These are phyloP conservation scores for Catalaphyllia jardinei DNA, from an alignment of 64 coral and sea anemone genomes.

Conservation along the genomic window DNA sequence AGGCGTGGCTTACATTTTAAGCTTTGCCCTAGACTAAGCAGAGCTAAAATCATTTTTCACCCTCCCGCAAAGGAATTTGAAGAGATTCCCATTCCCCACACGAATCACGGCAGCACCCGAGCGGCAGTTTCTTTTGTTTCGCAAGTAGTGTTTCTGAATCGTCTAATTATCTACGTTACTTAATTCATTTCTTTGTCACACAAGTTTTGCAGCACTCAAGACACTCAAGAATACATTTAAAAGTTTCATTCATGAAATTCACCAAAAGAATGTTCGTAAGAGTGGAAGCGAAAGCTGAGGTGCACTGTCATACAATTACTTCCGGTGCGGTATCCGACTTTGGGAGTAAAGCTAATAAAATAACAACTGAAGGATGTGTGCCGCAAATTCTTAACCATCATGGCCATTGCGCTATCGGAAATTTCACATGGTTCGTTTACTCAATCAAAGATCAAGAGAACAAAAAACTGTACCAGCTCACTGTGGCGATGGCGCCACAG, in stretches of 20 bases:
- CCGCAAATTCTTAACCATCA: conserved; percentile 5
- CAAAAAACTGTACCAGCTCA: not conserved
- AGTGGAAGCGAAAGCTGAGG: not conserved
- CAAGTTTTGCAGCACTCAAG: conserved; percentile 9
- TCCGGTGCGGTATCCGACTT: conserved; percentile 7
- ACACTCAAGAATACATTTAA: not conserved
- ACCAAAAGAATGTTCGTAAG: not conserved
- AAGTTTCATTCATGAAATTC: conserved; percentile 1
- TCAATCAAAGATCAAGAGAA: not conserved
- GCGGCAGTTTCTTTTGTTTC: not conserved
- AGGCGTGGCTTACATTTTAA: not conserved
- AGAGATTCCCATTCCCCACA: not conserved
- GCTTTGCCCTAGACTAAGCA: not conserved
- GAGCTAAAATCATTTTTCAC: not conserved
- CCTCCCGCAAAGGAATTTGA: not conserved
- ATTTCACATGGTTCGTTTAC: not conserved
- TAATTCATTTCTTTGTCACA: not conserved
- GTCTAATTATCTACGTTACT: not conserved
- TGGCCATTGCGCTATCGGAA: conserved; percentile 14
- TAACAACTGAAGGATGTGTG: not conserved
- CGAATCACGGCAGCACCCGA: not conserved
- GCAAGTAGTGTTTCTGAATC: not conserved
- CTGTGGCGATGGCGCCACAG: not conserved
- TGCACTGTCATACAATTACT: conserved; percentile 16
- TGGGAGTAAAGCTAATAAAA: not conserved